These are phyloP conservation scores for Tethya wilhelma DNA, from an alignment of 37 sponge, comb jelly and placozoan species.

Conservation along the genomic window DNA sequence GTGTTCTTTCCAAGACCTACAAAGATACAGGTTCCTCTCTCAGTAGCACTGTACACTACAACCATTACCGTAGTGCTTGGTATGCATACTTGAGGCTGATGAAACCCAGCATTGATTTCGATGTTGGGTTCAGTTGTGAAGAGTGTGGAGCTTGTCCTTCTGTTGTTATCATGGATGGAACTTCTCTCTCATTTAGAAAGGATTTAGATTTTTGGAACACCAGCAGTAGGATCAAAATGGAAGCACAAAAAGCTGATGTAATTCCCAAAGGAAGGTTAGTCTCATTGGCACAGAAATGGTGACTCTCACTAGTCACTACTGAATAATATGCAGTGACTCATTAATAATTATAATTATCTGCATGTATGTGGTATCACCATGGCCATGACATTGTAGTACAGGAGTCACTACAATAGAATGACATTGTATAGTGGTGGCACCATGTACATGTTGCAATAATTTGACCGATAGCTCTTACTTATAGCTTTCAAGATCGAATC, in stretches of 20 bases:
- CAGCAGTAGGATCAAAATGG: background rate
- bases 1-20: background rate
- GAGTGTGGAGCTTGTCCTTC: background rate
- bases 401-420: background rate
- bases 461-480: no score
- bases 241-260: background rate
- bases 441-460: no score
- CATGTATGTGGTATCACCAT: no score
- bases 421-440: no score
- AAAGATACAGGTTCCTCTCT: background rate
- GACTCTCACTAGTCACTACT: no score
- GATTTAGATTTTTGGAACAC: slow-evolving; percentile 8
- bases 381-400: no score
- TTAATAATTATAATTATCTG: no score
- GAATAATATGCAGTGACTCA: background rate
- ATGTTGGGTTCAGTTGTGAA: background rate
- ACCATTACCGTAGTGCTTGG: slow-evolving; percentile 17
- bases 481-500: background rate
- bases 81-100: background rate
- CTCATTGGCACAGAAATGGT: background rate
- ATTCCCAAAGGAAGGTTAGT: slow-evolving; percentile 17
- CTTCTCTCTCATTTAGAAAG: background rate
- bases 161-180: slow-evolving; percentile 1
- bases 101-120: background rate
- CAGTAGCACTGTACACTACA: background rate